These are phyloP conservation scores for Barbus barbus DNA, from an alignment of 2,113 vertebrate species.

Conservation along the genomic window DNA sequence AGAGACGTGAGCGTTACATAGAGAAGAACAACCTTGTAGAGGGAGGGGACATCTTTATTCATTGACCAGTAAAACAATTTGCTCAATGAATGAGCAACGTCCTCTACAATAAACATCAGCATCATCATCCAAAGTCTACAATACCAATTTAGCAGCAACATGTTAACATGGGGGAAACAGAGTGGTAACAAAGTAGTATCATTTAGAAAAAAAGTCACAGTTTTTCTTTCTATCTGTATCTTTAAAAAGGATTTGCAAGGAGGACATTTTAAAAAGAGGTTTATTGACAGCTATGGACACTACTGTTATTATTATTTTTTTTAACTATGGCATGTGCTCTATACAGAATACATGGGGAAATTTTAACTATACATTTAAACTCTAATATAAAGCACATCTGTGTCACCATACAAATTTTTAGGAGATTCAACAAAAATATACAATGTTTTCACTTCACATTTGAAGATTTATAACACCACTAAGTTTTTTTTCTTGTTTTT, in stretches of 20 bases:
- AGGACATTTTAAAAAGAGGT: conserved; percentile 67
- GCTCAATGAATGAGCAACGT: conserved; percentile 83
- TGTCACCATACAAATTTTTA: conserved; percentile 82
- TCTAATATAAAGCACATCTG: conserved; percentile 83
- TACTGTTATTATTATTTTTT: conserved; percentile 76
- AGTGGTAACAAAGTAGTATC: conserved; percentile 92
- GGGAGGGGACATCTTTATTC: conserved; percentile 87
- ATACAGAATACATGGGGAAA: conserved; percentile 74
- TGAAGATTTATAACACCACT: conserved; percentile 81
- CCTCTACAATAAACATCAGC: conserved; percentile 85
- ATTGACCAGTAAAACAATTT: conserved; percentile 76
- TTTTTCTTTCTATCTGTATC: conserved; percentile 85
- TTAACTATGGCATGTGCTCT: conserved; percentile 72
- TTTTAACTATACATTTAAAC: conserved; percentile 79
- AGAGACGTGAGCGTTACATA: not conserved
- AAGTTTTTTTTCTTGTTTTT: conserved; percentile 40
- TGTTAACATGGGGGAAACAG: conserved; percentile 86
- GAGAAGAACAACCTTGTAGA: conserved; percentile 45
- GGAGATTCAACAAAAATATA: conserved; percentile 84
- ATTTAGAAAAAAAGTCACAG: conserved; percentile 86
- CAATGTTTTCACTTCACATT: conserved; percentile 83
- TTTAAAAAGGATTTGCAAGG: conserved; percentile 79
- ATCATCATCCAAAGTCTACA: conserved; percentile 83
- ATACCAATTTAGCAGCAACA: conserved; percentile 97
- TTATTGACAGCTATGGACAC: conserved; percentile 60